These are phyloP conservation scores for Sardina pilchardus DNA, from an alignment of 2,113 vertebrate genomes.

Conservation along the genomic window DNA sequence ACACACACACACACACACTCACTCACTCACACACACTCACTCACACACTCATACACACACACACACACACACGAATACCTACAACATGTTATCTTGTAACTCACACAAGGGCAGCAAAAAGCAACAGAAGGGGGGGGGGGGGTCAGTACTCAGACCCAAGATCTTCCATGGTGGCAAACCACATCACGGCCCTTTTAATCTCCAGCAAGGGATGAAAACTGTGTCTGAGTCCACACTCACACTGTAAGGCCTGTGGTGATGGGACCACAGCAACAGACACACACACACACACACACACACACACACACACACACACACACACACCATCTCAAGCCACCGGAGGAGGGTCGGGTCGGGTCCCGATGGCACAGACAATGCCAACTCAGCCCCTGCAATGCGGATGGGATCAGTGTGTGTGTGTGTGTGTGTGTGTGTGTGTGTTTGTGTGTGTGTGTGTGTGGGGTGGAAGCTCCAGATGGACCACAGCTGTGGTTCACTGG, in stretches of 20 bases:
- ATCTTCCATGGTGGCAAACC: not conserved
- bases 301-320: not conserved
- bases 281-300: no score
- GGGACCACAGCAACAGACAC: not conserved
- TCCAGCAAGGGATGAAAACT: not conserved
- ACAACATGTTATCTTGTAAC: not conserved
- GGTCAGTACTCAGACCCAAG: no score
- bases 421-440: not conserved
- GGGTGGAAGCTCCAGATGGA: conserved; percentile 35
- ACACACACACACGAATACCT: not conserved
- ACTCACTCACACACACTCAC: not conserved
- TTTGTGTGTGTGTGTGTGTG: not conserved
- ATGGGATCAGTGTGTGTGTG: not conserved
- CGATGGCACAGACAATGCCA: conserved; percentile 33
- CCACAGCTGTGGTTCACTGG: conserved; percentile 43
- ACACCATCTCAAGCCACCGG: not conserved
- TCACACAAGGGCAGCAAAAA: not conserved
- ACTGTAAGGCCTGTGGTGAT: not conserved
- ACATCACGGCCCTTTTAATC: not conserved
- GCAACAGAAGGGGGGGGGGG: no score
- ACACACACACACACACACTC: conserved; percentile 1
- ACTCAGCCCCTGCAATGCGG: conserved; percentile 24
- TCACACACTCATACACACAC: not conserved
- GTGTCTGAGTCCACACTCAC: not conserved
- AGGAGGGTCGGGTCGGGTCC: conserved; percentile 23